phyloP scores from a whole-genome alignment of 2,113 vertebrate genomes.

The Ellobius talpinus region DNA sequence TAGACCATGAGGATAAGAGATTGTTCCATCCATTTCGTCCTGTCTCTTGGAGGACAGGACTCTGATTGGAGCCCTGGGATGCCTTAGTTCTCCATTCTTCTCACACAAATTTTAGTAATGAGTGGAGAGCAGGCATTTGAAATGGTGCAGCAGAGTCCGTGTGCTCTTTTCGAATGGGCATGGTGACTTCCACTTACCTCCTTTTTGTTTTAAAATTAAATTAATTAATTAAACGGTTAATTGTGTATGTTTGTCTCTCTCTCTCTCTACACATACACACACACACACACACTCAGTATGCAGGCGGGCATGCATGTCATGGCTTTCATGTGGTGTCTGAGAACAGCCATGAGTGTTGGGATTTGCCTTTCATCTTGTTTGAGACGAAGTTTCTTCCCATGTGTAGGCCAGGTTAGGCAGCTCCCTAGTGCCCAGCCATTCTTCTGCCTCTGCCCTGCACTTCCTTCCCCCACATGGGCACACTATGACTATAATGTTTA shows the following conservation, averaged over 20 bases:
- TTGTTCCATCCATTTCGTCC: conserved; percentile 32
- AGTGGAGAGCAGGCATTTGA: conserved; percentile 54
- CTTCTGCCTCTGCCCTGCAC: neutral
- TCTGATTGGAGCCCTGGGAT: conserved; percentile 76
- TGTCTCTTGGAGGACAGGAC: conserved; percentile 60
- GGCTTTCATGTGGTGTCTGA: neutral
- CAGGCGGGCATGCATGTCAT: neutral
- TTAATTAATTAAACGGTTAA: neutral
- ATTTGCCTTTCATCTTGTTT: neutral
- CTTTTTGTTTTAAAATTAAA: neutral
- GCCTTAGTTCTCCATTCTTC: conserved; percentile 62
- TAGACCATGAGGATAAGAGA: conserved; percentile 63
- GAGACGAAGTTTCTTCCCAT: neutral
- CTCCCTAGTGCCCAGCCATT: neutral
- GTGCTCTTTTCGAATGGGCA: neutral
- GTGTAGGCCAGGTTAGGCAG: neutral
- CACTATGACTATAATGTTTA: too few relatives aligned
- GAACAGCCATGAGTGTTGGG: too few relatives aligned
- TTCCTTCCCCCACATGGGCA: neutral
- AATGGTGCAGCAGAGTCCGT: neutral
- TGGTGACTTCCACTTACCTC: neutral
- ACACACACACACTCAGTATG: neutral
- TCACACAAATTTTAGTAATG: conserved; percentile 77
- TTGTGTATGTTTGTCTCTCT: neutral
- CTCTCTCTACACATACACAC: neutral